A percentile compares a stretch with the other conserved stretches of the same genome.
phyloP scores from a whole-genome alignment of 2,888 invertebrate species.

The Euzophera pinguis region DNA sequence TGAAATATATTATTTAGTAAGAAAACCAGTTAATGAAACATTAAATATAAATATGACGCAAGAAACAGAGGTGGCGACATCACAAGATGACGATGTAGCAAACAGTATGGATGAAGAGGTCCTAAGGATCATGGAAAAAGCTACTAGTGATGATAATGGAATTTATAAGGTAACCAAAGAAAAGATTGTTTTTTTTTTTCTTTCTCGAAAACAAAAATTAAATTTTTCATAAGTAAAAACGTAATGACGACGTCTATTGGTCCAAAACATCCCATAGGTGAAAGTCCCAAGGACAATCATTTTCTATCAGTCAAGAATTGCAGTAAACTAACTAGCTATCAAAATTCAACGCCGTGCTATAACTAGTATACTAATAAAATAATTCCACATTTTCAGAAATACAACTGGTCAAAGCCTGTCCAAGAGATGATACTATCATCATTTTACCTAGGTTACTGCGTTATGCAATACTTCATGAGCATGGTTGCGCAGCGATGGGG shows the following conservation, averaged over 20 bases:
- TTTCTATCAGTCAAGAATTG: too few species aligned
- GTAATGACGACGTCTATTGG: too few species aligned
- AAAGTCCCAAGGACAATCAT: too few species aligned
- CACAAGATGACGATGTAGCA: background rate
- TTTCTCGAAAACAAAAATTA: too few species aligned
- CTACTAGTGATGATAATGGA: slow-evolving; percentile 1
- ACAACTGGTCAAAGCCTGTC: slow-evolving; percentile 49
- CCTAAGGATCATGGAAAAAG: background rate
- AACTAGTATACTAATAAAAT: too few species aligned
- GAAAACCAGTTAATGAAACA: background rate
- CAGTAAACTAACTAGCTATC: too few species aligned
- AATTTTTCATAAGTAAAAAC: too few species aligned
- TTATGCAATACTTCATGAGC: slow-evolving; percentile 77
- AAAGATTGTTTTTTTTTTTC: background rate
- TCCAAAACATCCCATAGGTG: too few species aligned
- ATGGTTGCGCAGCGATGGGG: slow-evolving; percentile 81
- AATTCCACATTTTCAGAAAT: slow-evolving; percentile 49
- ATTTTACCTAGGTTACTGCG: slow-evolving; percentile 75
- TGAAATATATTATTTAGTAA: background rate
- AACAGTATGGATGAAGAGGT: background rate
- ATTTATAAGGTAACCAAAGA: slow-evolving; percentile 2
- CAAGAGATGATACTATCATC: slow-evolving; percentile 63
- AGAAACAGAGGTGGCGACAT: background rate
- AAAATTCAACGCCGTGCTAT: too few species aligned
- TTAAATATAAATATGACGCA: background rate